Evolutionary conservation across 2,888 invertebrate species (phyloP), one percentile per base, ranked within the genome.

Genomic region (Sclerodermus sp.): DNA sequence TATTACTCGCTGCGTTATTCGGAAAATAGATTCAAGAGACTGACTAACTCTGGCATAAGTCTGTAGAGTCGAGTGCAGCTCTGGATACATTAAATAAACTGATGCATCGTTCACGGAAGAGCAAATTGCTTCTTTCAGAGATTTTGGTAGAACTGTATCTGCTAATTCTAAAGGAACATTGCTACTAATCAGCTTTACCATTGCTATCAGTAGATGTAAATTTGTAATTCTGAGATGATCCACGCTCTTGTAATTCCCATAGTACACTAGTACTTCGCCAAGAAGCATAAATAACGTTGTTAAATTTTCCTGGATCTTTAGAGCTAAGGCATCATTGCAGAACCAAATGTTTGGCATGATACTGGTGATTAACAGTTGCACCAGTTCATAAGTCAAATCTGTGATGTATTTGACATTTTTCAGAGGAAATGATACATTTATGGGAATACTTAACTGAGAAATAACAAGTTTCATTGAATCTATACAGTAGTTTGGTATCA

Each of bases 331-430:
- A 18, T 76, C 70, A 5, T 57, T 60, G 16, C 68, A 69, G 10
- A 77, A 73, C 86, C 87, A 87, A 54, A 86, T 82, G 32, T 74
- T 70, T 15, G 82, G 81, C 64, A 75, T 79, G 0, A 87, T 74
- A 63, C 84, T 83, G 31, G 81, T 77, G 16, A 80, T 70, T 44
- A 87, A 68, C 46, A 88, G 74, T 40, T 79, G 75, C 1, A 83
- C 71, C 1, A 84, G 71, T 55, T 81, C 76, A 13, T 66, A 64
- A 1, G 60, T 51, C 23, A 75, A 45, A 41, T 74, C 71, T 16
- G 63, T 64, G 6, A 75, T 52, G 8, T 66, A 62, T 48, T 68
- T 74, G 0, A 66, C 55, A 42, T 67, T 64, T 55, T 59, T 73
- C 34, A 73, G 38, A 15, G 70, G 71, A 45, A 62, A 62, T n/a